Base-by-base conservation (phyloP, 2,888 invertebrate species). In the Hydrotaea cyrtoneurina region DNA sequence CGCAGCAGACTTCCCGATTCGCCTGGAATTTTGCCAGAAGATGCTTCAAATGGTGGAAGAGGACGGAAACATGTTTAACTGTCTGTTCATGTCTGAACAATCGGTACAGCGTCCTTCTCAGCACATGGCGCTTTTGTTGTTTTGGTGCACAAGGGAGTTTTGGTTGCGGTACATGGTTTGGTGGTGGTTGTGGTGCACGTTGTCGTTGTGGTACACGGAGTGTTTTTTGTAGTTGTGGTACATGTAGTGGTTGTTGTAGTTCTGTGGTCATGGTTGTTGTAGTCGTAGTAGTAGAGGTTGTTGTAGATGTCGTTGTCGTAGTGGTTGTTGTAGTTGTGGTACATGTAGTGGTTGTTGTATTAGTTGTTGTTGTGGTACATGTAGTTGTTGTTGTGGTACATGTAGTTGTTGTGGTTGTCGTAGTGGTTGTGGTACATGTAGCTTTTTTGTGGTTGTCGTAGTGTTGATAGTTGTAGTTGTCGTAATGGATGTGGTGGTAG, bases 161-260 rank as follows among this genome's bases (percentile, higher is more conserved):
- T 53, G 57, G 79, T 79, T 11, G 86, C 76, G 8, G 79, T 79
- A 15, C 76, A 53, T 19, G 85, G 72, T 43, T 79, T 76, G 0
- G 78, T 53, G n/a, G 73, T 66, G 15, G 78, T 50, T 26, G 78
- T 80, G 69, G 86, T 15, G 15, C 39, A 39, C 7, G 39, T 39
- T 4, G 82, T 53, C 0, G 80, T 57, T 31, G 72, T 79, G 21
- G 57, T 69, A n/a, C 57, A 46, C 4, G 43, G 19, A 17, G 78
- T n/a, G 0, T 72, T 62, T 39, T 17, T 39, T 0, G 43, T 66
- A 21, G n/a, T 17, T 0, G 75, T 50, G 5, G 75, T 62, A 4
- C n/a, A n/a, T n/a, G n/a, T n/a, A n/a, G n/a, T n/a, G n/a, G n/a
- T n/a, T n/a, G n/a, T n/a, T n/a, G n/a, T 66, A 0, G n/a, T n/a